Percentiles rank a stretch among this genome's conserved stretches.
Conservation (phyloP, 2,888 invertebrate genomes). For the Amphipoea lucens region DNA sequence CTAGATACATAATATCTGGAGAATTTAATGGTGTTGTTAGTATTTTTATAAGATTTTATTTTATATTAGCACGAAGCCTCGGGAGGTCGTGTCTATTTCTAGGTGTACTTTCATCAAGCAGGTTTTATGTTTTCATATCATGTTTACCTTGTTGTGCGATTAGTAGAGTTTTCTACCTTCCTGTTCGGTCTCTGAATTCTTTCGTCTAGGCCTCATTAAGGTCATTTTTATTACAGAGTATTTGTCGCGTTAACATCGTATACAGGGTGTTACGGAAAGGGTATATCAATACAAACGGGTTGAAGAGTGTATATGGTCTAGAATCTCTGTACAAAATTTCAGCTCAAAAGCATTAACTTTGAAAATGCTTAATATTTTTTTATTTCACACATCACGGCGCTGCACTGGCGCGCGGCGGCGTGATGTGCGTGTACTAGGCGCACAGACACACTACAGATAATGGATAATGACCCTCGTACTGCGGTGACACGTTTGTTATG, state of each 20-base stretch:
- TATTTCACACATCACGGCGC: too few species aligned
- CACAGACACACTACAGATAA: too few species aligned
- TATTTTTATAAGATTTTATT: slow-evolving; percentile 25
- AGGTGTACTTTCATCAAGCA: slow-evolving; percentile 31
- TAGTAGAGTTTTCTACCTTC: slow-evolving; percentile 27
- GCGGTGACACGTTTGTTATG: too few species aligned
- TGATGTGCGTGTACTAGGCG: too few species aligned
- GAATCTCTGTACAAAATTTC: too few species aligned
- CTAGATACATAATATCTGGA: slow-evolving; percentile 4
- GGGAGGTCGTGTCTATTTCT: slow-evolving; percentile 11
- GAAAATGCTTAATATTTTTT: too few species aligned
- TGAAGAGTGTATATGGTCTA: too few species aligned
- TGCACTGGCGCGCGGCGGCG: too few species aligned
- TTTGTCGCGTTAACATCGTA: not conserved
- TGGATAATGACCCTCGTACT: too few species aligned
- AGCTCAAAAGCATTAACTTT: too few species aligned
- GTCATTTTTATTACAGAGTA: slow-evolving; percentile 10
- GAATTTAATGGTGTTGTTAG: slow-evolving; percentile 12
- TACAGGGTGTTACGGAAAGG: not conserved
- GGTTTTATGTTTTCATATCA: slow-evolving; percentile 25
- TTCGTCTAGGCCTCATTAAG: slow-evolving; percentile 10
- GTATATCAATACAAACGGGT: too few species aligned
- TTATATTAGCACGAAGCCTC: not conserved
- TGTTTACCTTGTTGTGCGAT: slow-evolving; percentile 39
- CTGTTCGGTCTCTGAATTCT: slow-evolving; percentile 32